Conservation (phyloP, 2,888 invertebrate genomes). For the Pheosia tremula region DNA sequence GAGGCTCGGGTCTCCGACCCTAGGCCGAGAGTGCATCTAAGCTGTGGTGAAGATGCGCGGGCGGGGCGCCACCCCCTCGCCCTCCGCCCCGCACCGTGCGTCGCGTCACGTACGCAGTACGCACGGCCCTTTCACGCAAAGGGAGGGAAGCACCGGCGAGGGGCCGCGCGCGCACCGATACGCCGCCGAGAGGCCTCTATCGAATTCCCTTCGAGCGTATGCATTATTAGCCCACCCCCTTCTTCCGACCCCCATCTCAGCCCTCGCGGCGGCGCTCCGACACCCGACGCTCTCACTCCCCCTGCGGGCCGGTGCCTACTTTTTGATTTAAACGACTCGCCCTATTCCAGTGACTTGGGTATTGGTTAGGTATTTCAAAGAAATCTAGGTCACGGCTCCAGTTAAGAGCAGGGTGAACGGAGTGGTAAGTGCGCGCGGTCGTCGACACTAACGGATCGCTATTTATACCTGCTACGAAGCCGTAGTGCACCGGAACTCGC, state of each 20-base stretch:
- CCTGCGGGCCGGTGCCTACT: conserved; percentile 36
- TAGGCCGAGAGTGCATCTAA: conserved; percentile 64
- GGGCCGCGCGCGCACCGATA: conserved; percentile 70
- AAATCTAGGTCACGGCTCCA: conserved; percentile 69
- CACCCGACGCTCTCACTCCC: conserved; percentile 53
- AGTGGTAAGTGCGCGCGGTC: conserved; percentile 71
- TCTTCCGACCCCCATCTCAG: conserved; percentile 44
- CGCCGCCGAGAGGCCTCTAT: conserved; percentile 57
- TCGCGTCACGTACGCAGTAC: conserved; percentile 78
- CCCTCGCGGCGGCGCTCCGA: conserved; percentile 42
- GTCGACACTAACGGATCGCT: conserved; percentile 84
- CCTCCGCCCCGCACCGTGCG: conserved; percentile 53
- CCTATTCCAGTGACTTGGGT: conserved; percentile 45
- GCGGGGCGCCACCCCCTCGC: conserved; percentile 53
- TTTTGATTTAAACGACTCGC: conserved; percentile 32
- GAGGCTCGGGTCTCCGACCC: conserved; percentile 63
- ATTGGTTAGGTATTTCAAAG: conserved; percentile 41
- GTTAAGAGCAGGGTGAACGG: conserved; percentile 58
- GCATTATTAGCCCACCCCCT: conserved; percentile 72
- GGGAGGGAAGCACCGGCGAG: conserved; percentile 53
- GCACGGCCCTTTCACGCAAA: conserved; percentile 67
- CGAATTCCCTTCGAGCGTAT: conserved; percentile 74
- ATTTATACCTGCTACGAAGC: conserved; percentile 77
- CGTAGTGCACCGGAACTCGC: conserved; percentile 82
- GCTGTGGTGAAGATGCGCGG: conserved; percentile 62